Percentiles rank a stretch among this genome's conserved stretches.
These are phyloP conservation scores for Monopis laevigella DNA, from an alignment of 2,888 invertebrate species.

Conservation along the genomic window DNA sequence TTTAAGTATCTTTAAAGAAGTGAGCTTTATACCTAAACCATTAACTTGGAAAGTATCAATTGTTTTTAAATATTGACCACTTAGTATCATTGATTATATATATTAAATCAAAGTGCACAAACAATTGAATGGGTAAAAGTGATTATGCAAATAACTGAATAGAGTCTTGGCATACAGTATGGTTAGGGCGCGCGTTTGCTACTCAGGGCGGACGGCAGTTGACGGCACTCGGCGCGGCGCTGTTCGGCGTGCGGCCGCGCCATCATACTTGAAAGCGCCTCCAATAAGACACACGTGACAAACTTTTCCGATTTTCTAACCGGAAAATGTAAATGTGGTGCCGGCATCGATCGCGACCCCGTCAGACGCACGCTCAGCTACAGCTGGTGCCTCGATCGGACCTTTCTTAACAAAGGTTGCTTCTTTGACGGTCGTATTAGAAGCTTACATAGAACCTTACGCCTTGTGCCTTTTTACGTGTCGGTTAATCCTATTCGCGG, in stretches of 20 bases:
- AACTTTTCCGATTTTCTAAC: constrained; percentile 63
- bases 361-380: constrained; percentile 48
- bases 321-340: constrained; percentile 65
- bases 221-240: constrained; percentile 64
- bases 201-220: constrained; percentile 24
- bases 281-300: constrained; percentile 50
- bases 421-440: constrained; percentile 5
- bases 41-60: no score
- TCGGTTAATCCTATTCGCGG: constrained; percentile 25
- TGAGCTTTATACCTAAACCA: no score
- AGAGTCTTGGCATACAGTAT: background rate
- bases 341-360: constrained; percentile 57
- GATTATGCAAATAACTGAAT: constrained; percentile 31
- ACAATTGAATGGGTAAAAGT: constrained; percentile 32
- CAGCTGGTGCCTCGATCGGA: constrained; percentile 56
- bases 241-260: constrained; percentile 63
- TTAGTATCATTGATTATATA: constrained; percentile 12
- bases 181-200: constrained; percentile 1
- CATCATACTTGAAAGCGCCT: constrained; percentile 45
- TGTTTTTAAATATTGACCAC: no score
- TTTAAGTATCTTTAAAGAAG: no score
- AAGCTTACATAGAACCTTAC: constrained; percentile 47
- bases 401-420: constrained; percentile 50
- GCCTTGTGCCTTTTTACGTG: constrained; percentile 59
- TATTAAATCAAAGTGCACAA: constrained; percentile 17